Conservation (phyloP, 2,888 invertebrate genomes). For the Ptychoptera albimana region DNA sequence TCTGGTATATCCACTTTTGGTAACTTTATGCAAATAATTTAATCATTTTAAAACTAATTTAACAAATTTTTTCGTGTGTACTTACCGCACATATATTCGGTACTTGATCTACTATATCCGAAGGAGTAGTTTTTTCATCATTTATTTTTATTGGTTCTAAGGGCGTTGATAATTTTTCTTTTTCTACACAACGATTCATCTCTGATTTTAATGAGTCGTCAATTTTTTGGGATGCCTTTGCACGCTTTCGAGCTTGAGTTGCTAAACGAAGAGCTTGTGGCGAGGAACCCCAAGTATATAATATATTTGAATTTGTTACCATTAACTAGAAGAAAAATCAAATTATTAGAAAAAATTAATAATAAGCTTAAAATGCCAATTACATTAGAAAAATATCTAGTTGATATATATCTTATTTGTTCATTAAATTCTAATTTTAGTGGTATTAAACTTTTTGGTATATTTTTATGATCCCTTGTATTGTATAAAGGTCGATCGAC, state of each 20-base stretch:
- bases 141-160: no score
- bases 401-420: slow-evolving; percentile 31
- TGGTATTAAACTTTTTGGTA: slow-evolving; percentile 24
- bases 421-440: slow-evolving; percentile 27
- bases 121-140: no score
- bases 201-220: slow-evolving; percentile 31
- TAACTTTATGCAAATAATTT: no score
- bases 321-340: slow-evolving; percentile 38
- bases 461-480: slow-evolving; percentile 19
- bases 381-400: slow-evolving; percentile 66
- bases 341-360: background rate
- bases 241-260: slow-evolving; percentile 43
- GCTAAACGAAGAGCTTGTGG: slow-evolving; percentile 54
- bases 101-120: no score
- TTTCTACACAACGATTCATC: slow-evolving; percentile 6
- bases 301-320: slow-evolving; percentile 43
- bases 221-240: slow-evolving; percentile 35
- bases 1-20: slow-evolving; percentile 2
- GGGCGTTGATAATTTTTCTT: background rate
- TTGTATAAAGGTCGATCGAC: slow-evolving; percentile 31
- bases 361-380: slow-evolving; percentile 18
- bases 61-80: no score
- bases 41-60: no score
- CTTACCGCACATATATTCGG: no score
- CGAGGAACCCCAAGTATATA: slow-evolving; percentile 63